Evolutionary conservation across 2,888 invertebrate species (phyloP), one percentile per base, ranked within the genome.

Genomic region (Dioctria rufipes): DNA sequence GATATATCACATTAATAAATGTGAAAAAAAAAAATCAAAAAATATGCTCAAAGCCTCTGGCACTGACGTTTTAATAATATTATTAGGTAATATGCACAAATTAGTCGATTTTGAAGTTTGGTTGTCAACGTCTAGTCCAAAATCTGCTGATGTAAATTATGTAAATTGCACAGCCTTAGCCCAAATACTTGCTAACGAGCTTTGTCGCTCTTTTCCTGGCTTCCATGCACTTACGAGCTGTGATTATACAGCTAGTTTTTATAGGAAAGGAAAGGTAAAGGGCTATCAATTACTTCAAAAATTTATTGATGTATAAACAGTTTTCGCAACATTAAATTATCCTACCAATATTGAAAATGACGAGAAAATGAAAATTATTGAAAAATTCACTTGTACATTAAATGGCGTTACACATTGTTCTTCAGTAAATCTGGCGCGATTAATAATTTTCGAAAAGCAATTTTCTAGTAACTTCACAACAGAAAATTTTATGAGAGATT

Each of bases 31-130:
- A 6, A 5, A 4, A 4, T n/a, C 39, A 2, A 66, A 66, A 66
- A 66, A 6, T n/a, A 39, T 66, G 6, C 39, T 42, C 39, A 66
- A 66, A 66, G 4, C 66, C 39, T 39, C 11, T 40, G 66, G 42
- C 3, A 49, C 67, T 46, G 46, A 69, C 49, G 25, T 69, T 49
- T 69, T 69, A 46, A 49, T 69, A 13, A 69, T 49, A 46, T 69
- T 46, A 46, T n/a, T 69, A 3, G 67, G 67, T n/a, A 69, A 69
- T 25, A 69, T 69, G 5, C 49, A 69, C 9, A 69, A 69, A 69
- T 66, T 42, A 39, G 4, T 40, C 6, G 67, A 40, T 4, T 5
- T 4, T 37, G 63, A 63, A 63, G 37, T 66, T 42, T 66, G 66
- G 66, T 42, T 66, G 3, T 42, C 46, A n/a, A 46, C 43, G 2